Conservation (phyloP, 2,113 vertebrate species). For the Haliaeetus leucogaster region DNA sequence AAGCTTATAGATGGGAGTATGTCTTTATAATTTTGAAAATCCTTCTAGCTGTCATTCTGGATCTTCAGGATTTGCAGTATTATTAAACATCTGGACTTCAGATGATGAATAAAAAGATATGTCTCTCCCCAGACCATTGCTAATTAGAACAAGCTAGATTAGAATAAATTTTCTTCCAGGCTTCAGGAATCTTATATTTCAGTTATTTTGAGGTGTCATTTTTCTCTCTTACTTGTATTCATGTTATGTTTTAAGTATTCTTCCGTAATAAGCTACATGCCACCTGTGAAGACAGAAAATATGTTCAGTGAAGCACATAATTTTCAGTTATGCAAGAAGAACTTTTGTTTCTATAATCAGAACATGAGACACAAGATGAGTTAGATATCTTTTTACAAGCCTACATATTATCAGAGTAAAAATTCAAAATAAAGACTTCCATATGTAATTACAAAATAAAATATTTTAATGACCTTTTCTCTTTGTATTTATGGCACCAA, state of each 20-base stretch:
- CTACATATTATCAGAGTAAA: background rate
- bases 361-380: background rate
- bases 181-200: background rate
- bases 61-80: background rate
- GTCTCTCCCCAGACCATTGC: background rate
- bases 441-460: background rate
- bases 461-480: background rate
- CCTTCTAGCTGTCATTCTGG: background rate
- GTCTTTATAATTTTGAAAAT: background rate
- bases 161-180: background rate
- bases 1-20: background rate
- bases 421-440: background rate
- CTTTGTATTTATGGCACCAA: background rate
- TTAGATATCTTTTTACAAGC: background rate
- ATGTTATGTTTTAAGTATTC: background rate
- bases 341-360: background rate
- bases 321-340: background rate
- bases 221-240: background rate
- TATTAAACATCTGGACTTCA: background rate
- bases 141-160: background rate
- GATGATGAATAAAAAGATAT: background rate
- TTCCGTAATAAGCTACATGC: background rate
- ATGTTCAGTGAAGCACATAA: background rate
- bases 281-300: background rate
- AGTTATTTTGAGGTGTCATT: background rate